Evolutionary conservation across 2,888 invertebrate genomes (phyloP).

Genomic region (Sialis fuliginosa): DNA sequence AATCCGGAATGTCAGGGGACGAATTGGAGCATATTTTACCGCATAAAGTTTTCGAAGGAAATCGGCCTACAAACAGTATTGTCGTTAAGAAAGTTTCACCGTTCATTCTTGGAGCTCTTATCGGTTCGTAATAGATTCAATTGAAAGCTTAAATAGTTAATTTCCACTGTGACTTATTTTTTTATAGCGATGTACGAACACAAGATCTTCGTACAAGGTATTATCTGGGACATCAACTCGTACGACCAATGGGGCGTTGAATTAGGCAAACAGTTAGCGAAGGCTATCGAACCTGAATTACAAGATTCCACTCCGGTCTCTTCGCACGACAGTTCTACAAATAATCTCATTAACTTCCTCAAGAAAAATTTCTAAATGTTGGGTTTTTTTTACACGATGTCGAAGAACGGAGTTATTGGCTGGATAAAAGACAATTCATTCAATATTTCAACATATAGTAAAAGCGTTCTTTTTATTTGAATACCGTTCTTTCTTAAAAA

Average conservation of each 20-base stretch:
- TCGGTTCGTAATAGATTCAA: slow-evolving; percentile 38
- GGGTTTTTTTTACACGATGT: too few species aligned
- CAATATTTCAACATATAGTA: too few species aligned
- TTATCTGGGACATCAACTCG: slow-evolving; percentile 98
- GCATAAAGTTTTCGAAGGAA: slow-evolving; percentile 94
- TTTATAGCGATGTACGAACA: slow-evolving; percentile 88
- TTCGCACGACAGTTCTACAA: slow-evolving; percentile 88
- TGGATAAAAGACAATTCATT: too few species aligned
- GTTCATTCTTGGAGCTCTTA: slow-evolving; percentile 80
- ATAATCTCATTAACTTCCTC: slow-evolving; percentile 92
- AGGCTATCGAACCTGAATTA: slow-evolving; percentile 93
- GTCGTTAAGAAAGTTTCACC: slow-evolving; percentile 83
- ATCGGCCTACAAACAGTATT: slow-evolving; percentile 94
- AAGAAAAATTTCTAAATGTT: slow-evolving; percentile 34
- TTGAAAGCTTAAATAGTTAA: background rate
- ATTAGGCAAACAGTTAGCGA: slow-evolving; percentile 94
- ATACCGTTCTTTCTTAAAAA: too few species aligned
- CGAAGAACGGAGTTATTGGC: too few species aligned
- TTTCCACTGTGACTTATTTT: background rate
- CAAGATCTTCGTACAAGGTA: slow-evolving; percentile 96
- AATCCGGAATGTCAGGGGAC: slow-evolving; percentile 56
- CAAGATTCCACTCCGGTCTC: slow-evolving; percentile 31
- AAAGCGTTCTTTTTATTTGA: too few species aligned
- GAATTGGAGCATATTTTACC: slow-evolving; percentile 67
- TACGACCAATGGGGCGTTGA: slow-evolving; percentile 99